These are phyloP conservation scores for Rallus crepitans DNA, from an alignment of 2,797 vertebrate genomes.

Conservation along the genomic window DNA sequence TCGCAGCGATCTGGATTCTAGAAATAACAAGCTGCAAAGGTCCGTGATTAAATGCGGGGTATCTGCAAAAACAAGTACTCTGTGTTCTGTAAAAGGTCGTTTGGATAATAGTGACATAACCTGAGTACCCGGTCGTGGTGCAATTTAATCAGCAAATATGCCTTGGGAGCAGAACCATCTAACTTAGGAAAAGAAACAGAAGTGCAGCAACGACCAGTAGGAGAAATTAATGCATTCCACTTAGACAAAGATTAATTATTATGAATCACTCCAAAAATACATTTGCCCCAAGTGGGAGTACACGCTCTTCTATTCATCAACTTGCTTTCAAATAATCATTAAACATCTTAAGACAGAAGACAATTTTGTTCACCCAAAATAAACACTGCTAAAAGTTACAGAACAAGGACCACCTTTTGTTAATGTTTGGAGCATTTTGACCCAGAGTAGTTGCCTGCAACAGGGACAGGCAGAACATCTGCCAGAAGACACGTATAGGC, in stretches of 20 bases:
- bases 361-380: neutral
- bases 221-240: slow-evolving; percentile 58
- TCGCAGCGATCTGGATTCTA: slow-evolving; percentile 36
- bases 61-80: slow-evolving; percentile 46
- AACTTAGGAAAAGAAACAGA: slow-evolving; percentile 50
- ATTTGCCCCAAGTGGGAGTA: slow-evolving; percentile 22
- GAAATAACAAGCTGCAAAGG: slow-evolving; percentile 45
- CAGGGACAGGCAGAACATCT: neutral
- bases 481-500: neutral
- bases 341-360: slow-evolving; percentile 12
- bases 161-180: slow-evolving; percentile 45
- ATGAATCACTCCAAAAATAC: slow-evolving; percentile 47
- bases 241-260: slow-evolving; percentile 63
- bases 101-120: slow-evolving; percentile 46
- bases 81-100: slow-evolving; percentile 52
- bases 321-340: slow-evolving; percentile 51
- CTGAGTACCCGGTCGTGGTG: neutral
- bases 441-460: neutral
- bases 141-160: slow-evolving; percentile 49
- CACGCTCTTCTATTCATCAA: neutral
- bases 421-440: neutral
- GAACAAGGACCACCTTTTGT: neutral
- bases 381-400: neutral
- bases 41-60: neutral
- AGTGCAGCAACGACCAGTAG: slow-evolving; percentile 10